Percentiles rank a stretch among this genome's conserved stretches.
These are phyloP conservation scores for Synodontis membranacea DNA, from an alignment of 2,113 vertebrate species.

Conservation along the genomic window DNA sequence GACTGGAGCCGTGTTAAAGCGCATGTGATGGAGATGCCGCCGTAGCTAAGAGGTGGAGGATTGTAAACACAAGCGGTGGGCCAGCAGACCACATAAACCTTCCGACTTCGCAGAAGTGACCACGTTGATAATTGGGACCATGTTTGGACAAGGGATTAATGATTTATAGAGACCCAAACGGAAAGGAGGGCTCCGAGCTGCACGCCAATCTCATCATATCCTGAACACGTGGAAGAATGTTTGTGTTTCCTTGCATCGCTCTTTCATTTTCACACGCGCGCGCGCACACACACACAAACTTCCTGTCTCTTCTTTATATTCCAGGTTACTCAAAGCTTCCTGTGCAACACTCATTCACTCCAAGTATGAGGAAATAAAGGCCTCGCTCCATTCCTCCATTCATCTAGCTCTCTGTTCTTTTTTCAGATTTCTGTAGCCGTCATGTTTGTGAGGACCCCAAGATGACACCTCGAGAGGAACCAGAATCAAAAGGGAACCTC, in stretches of 20 bases:
- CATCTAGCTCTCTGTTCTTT: neutral
- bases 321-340: slow-evolving; percentile 12
- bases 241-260: neutral
- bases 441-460: neutral
- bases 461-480: neutral
- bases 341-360: slow-evolving; percentile 21
- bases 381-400: neutral
- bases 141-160: slow-evolving; percentile 65
- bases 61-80: slow-evolving; percentile 64
- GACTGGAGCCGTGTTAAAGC: neutral
- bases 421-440: neutral
- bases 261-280: neutral
- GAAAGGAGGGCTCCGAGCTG: slow-evolving; percentile 40
- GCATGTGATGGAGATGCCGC: slow-evolving; percentile 53
- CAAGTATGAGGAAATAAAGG: slow-evolving; percentile 17
- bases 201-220: neutral
- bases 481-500: neutral
- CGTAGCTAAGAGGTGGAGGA: slow-evolving; percentile 70
- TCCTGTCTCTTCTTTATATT: neutral
- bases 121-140: slow-evolving; percentile 52
- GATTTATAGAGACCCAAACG: slow-evolving; percentile 66
- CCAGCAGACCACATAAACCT: slow-evolving; percentile 44
- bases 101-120: slow-evolving; percentile 31
- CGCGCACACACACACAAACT: neutral
- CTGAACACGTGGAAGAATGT: slow-evolving; percentile 46